These are phyloP conservation scores for Odontomyia ornata DNA, from an alignment of 2,888 invertebrate species.

Conservation along the genomic window DNA sequence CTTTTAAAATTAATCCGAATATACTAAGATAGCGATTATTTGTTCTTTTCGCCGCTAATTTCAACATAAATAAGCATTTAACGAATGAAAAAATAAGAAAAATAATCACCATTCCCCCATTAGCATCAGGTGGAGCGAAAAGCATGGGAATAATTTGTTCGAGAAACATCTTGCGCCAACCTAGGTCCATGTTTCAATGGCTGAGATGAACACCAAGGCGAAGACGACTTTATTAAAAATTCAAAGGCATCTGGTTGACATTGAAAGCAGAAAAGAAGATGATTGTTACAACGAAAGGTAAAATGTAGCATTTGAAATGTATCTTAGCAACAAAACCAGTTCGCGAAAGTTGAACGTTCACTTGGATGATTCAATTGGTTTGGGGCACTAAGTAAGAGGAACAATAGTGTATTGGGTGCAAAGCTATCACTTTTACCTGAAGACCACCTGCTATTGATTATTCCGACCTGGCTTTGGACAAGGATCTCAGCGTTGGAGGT, in stretches of 20 bases:
- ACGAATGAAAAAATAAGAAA: neutral
- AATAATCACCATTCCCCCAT: neutral
- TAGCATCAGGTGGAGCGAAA: too few relatives aligned
- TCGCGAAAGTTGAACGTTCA: constrained; percentile 22
- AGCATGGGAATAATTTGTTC: neutral
- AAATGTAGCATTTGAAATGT: neutral
- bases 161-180: neutral
- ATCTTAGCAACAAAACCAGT: constrained; percentile 37
- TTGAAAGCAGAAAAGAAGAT: constrained; percentile 17
- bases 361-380: neutral
- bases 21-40: neutral
- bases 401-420: neutral
- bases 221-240: neutral
- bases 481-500: too few relatives aligned
- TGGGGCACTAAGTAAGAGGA: neutral
- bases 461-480: too few relatives aligned
- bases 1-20: constrained; percentile 22
- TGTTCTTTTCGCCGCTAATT: neutral
- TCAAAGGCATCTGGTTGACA: constrained; percentile 37
- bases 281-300: neutral
- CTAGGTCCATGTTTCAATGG: neutral
- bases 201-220: too few relatives aligned
- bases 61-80: neutral
- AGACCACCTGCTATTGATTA: neutral
- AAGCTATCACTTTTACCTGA: constrained; percentile 3